phyloP scores from a whole-genome alignment of 2,797 vertebrate genomes.

The Hapalemur alaotrensis region DNA sequence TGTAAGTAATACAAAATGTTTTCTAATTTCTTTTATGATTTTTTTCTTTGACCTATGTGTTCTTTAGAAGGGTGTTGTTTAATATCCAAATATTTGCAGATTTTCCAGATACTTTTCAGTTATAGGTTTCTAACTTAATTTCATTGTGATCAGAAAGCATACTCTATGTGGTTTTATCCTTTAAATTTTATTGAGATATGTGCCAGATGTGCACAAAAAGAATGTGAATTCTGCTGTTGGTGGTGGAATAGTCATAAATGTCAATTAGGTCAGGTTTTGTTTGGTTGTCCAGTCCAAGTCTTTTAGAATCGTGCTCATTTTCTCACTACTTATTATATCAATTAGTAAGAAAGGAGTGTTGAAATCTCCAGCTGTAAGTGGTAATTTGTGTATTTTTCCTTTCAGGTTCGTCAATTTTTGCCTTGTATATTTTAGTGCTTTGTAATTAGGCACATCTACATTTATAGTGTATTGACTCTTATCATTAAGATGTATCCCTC shows the following conservation, averaged over 20 bases:
- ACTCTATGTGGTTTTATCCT: background rate
- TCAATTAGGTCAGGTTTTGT: background rate
- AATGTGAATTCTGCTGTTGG: background rate
- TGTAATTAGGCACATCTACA: background rate
- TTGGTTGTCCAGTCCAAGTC: background rate
- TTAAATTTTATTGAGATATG: background rate
- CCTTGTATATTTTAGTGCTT: background rate
- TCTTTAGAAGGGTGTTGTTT: background rate
- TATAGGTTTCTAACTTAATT: background rate
- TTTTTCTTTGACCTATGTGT: too few species aligned
- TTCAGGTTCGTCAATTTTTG: background rate
- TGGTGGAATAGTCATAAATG: background rate
- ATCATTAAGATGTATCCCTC: background rate
- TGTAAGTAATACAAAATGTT: too few species aligned
- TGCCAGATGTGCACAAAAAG: background rate
- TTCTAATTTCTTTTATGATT: too few species aligned
- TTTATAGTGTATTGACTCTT: background rate
- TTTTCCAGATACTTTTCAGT: background rate
- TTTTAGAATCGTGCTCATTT: background rate
- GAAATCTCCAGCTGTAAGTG: background rate
- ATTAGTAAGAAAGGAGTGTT: background rate
- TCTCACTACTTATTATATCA: background rate
- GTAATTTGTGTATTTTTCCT: background rate
- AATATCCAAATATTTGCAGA: background rate
- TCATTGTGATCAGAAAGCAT: too few species aligned